Evolutionary conservation across 2,113 vertebrate genomes (phyloP), one percentile per base, ranked within the genome.

Genomic region (Scytalopus superciliaris): DNA sequence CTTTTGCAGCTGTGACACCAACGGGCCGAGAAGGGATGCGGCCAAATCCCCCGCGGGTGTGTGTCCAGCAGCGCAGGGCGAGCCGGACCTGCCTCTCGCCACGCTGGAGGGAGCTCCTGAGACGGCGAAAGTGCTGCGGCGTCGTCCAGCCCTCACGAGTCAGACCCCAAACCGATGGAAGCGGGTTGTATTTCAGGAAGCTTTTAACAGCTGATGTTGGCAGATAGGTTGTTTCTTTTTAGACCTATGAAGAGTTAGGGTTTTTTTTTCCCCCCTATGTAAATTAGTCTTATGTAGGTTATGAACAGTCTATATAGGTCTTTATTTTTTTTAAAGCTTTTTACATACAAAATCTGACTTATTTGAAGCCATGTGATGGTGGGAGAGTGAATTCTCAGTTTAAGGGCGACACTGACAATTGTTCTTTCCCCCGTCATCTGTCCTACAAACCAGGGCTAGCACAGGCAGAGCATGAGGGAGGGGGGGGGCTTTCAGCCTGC

Each of bases 51-150:
- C 39, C 11, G 16, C 0, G 6, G n/a, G 14, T 49, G 14, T 6
- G 45, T 3, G 84, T 3, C 53, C 39, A 6, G 57, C 53, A 14
- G 56, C 1, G 11, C 6, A 1, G 39, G 53, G 49, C 0, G 5
- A 67, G n/a, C 64, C 1, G 0, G 52, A 42, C 62, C 52, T 33
- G 47, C 85, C n/a, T 56, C 72, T 93, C 1, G 2, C 73, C 52
- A 30, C 57, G 5, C 87, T 91, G 90, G 78, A 91, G 92, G 94
- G 92, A 96, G 95, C 94, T 90, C 79, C 88, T 70, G 95, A 88
- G 68, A 62, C 23, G 0, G 40, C 45, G 0, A 2, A 64, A 60
- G 39, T 2, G 49, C 64, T 7, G 15, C 1, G 1, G 3, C 0
- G 0, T 28, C n/a, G 16, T 62, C 57, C 63, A 33, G 55, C 69